Base-by-base conservation (phyloP, 1,140 invertebrate genomes). In the Psix sp. region DNA sequence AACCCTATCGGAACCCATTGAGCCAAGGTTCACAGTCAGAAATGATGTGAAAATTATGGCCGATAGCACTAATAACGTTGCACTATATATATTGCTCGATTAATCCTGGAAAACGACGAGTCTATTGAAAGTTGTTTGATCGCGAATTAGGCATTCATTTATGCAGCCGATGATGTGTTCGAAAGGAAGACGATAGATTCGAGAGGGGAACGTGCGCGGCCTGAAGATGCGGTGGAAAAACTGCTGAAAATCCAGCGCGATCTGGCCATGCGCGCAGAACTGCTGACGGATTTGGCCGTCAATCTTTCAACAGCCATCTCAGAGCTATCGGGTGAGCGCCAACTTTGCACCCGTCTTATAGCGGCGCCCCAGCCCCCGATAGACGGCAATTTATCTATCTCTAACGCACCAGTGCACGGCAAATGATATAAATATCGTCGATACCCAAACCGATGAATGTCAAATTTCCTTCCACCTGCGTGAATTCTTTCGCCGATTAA, bases 251-350 rank as follows among this genome's bases (percentile, higher is more conserved):
- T 84, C 80, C 72, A 49, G 49, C 13, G 43, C 71, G 66, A 29
- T 75, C 62, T 76, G 71, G 76, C 66, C 74, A 76, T 70, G 78
- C 78, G 77, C 66, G 63, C 31, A 59, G 72, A 76, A 67, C 57
- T 70, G 80, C 76, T 80, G 82, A 84, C 78, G 82, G 83, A 84
- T 84, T 74, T 74, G 80, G 36, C 75, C 81, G 84, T 86, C 82
- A 83, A 86, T 85, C 84, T 84, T 81, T 84, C 81, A 75, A 46
- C 81, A 52, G 60, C 56, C 57, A 78, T 79, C 82, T 84, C 80
- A 76, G 81, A 81, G 74, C 79, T 83, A 83, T 84, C 84, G 75
- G 54, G 51, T 63, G 68, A 56, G 49, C 71, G 68, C 38, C 71
- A 46, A 56, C 51, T 56, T 76, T 77, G 68, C 70, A 52, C 60